Evolutionary conservation across 2,113 vertebrate species (phyloP).

Genomic region (Penelope pileata): DNA sequence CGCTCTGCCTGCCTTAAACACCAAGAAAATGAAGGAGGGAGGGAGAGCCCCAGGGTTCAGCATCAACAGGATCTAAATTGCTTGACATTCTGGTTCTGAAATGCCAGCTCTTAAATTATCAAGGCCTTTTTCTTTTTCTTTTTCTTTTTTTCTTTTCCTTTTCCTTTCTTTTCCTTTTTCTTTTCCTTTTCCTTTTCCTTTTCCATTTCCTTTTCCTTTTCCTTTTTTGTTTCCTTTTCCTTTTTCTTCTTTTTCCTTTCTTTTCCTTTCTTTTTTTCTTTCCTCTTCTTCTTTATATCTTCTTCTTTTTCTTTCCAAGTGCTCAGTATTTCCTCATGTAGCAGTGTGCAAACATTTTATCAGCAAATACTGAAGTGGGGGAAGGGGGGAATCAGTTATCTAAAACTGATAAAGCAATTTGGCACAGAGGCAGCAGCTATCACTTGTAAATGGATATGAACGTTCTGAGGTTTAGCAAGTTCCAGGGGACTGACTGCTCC

Average conservation of each 20-base stretch:
- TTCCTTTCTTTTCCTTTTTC: neutral
- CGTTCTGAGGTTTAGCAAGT: neutral
- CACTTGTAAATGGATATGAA: neutral
- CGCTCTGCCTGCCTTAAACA: slow-evolving; percentile 21
- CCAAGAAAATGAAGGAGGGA: neutral
- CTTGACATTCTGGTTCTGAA: slow-evolving; percentile 54
- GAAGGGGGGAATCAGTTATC: neutral
- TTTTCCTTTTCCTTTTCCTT: neutral
- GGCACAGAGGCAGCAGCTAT: neutral
- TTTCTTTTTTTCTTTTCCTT: neutral
- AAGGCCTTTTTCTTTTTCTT: neutral
- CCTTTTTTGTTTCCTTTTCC: neutral
- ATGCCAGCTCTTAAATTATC: slow-evolving; percentile 58
- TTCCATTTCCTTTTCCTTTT: neutral
- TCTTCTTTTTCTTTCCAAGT: neutral
- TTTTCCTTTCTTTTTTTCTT: neutral
- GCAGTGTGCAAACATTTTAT: slow-evolving; percentile 51
- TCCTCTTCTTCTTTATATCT: neutral
- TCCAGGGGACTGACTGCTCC: neutral
- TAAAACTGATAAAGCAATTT: slow-evolving; percentile 48
- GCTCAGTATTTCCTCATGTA: slow-evolving; percentile 11
- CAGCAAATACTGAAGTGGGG: neutral
- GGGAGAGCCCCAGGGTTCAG: slow-evolving; percentile 28
- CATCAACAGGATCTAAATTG: slow-evolving; percentile 28
- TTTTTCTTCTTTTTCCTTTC: neutral